Evolutionary conservation across 1,140 invertebrate genomes (phyloP), one percentile per base, ranked within the genome.

Genomic region (Drosophila dunni): DNA sequence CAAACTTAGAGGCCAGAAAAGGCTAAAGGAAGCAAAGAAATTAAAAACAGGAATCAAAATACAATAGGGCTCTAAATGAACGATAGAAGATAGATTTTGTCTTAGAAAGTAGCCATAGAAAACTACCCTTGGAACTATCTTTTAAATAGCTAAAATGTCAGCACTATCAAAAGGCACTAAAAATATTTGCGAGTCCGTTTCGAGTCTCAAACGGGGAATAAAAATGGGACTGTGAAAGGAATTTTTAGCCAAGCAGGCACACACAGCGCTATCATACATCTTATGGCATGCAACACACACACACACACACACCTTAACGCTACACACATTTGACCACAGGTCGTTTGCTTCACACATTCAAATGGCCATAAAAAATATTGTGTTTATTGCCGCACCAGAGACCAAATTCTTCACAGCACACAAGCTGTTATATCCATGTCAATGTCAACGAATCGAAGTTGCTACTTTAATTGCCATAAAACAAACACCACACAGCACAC

Each of bases 281-380:
- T 66, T 40, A 65, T 74, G 51, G 66, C 63, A 67, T 72, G 69
- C 69, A 67, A 70, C 72, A 50, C 58, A 53, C 54, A 15, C 40
- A 54, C 60, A 38, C 58, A 48, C 60, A 29, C 34, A 54, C 60
- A 38, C 40, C 20, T 48, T 51, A 53, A 58, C 69, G 50, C 50
- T 58, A 53, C 60, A 29, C 40, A 54, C 60, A 38, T 50, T 40
- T 60, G 62, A 60, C 64, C 69, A 48, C 50, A 62, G 56, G 53
- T 79, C 68, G 77, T 77, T 85, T 78, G 66, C 63, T 85, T 76
- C 75, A 82, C 79, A 78, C 81, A 69, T 81, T 79, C 79, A 67
- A 86, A 82, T 76, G 58, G 72, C 75, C 79, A 86, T 86, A 88
- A 86, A 88, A 53, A 88, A 82, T 29, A 29, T 85, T 65, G 71